Conservation (phyloP, 2,888 invertebrate genomes). For the Chymomyza amoena region DNA sequence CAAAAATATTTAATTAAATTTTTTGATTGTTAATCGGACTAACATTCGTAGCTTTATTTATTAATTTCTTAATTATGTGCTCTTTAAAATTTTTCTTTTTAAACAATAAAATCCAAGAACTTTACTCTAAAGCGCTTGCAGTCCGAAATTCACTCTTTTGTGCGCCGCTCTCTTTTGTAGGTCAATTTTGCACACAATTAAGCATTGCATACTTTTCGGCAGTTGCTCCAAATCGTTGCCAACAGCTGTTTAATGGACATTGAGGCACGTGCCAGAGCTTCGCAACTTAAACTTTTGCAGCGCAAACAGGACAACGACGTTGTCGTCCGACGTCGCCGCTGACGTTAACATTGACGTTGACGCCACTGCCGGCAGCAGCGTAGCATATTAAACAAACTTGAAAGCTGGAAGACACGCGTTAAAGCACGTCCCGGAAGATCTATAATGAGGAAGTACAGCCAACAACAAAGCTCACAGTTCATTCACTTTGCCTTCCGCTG, state of each 20-base stretch:
- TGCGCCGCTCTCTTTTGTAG: slow-evolving; percentile 33
- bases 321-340: no score
- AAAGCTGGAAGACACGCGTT: slow-evolving; percentile 67
- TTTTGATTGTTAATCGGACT: no score
- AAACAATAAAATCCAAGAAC: slow-evolving; percentile 32
- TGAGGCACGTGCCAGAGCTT: slow-evolving; percentile 53
- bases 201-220: slow-evolving; percentile 24
- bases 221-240: slow-evolving; percentile 8
- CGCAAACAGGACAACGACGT: neutral
- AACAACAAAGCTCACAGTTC: slow-evolving; percentile 41
- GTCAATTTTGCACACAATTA: slow-evolving; percentile 61
- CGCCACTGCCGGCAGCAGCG: slow-evolving; percentile 38
- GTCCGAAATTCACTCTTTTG: neutral
- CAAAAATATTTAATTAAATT: no score
- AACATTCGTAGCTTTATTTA: no score
- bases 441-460: slow-evolving; percentile 17
- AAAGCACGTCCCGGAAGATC: slow-evolving; percentile 55
- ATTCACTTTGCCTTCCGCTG: slow-evolving; percentile 36
- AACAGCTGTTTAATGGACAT: neutral
- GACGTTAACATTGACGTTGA: neutral
- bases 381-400: slow-evolving; percentile 65
- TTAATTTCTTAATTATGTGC: no score
- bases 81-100: no score
- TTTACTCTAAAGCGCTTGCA: neutral
- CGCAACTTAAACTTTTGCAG: slow-evolving; percentile 52